phyloP scores from a whole-genome alignment of 2,888 invertebrate species.

The Ochropleura plecta region DNA sequence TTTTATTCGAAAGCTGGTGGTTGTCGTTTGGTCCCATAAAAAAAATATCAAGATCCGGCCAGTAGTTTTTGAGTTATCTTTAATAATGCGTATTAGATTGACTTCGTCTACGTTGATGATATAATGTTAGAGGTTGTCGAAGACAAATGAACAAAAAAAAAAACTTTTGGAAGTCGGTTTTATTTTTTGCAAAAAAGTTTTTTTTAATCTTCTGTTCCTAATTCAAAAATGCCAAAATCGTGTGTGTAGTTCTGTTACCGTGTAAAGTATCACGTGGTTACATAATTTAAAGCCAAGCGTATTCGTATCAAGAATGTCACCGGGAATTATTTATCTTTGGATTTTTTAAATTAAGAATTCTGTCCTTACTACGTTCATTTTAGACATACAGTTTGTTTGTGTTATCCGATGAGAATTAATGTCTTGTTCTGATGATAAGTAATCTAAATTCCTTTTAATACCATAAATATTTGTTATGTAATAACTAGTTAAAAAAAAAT shows the following conservation, averaged over 20 bases:
- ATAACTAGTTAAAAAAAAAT: too few species aligned
- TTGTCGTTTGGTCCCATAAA: too few species aligned
- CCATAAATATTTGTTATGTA: neutral
- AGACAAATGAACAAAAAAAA: too few species aligned
- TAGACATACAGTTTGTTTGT: neutral
- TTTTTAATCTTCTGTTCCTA: neutral
- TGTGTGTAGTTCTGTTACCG: neutral
- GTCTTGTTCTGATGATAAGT: neutral
- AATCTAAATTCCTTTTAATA: neutral
- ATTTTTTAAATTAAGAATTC: neutral
- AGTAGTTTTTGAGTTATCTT: too few species aligned
- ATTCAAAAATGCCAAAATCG: neutral
- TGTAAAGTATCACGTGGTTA: neutral
- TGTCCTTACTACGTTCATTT: neutral
- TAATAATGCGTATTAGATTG: too few species aligned
- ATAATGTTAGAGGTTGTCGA: too few species aligned
- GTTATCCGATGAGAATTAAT: neutral
- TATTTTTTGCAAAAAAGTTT: too few species aligned
- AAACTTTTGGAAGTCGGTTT: too few species aligned
- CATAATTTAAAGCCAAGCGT: neutral
- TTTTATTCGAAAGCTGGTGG: too few species aligned
- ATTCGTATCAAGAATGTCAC: neutral
- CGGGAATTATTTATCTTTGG: neutral
- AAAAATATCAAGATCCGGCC: too few species aligned
- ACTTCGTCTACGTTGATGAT: too few species aligned